phyloP scores from a whole-genome alignment of 2,797 vertebrate species.

The Gymnoscopelus microlampas region DNA sequence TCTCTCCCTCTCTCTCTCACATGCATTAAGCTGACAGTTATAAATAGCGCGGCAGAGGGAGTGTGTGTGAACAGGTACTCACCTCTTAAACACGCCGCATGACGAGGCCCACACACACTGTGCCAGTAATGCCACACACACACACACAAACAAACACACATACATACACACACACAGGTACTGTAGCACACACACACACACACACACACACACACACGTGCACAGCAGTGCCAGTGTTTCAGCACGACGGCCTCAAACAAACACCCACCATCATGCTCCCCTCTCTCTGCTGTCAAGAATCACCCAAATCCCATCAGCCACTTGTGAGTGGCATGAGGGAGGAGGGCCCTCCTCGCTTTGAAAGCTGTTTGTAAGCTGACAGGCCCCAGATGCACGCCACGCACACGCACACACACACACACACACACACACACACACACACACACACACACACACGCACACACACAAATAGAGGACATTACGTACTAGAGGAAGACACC shows the following conservation, averaged over 20 bases:
- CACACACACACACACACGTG: not conserved
- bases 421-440: conserved; percentile 19
- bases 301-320: conserved; percentile 70
- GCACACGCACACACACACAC: conserved; percentile 46
- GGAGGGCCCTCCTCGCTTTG: conserved; percentile 58
- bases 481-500: conserved; percentile 29
- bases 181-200: conserved; percentile 19
- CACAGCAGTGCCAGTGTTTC: conserved; percentile 30
- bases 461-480: no score
- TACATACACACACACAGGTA: conserved; percentile 24
- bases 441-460: conserved; percentile 5
- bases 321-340: conserved; percentile 42
- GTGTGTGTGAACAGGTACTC: conserved; percentile 70
- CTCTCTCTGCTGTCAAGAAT: conserved; percentile 41
- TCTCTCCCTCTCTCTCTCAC: not conserved
- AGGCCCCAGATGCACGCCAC: conserved; percentile 60
- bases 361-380: conserved; percentile 51
- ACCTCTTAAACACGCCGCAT: conserved; percentile 67
- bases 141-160: conserved; percentile 17
- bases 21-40: conserved; percentile 69
- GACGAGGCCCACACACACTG: conserved; percentile 42
- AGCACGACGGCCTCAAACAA: conserved; percentile 49
- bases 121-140: not conserved
- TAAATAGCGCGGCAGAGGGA: conserved; percentile 62
- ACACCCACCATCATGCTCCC: conserved; percentile 24